These are phyloP conservation scores for Drosophila suzukii DNA, from an alignment of 1,140 invertebrate species.

Conservation along the genomic window DNA sequence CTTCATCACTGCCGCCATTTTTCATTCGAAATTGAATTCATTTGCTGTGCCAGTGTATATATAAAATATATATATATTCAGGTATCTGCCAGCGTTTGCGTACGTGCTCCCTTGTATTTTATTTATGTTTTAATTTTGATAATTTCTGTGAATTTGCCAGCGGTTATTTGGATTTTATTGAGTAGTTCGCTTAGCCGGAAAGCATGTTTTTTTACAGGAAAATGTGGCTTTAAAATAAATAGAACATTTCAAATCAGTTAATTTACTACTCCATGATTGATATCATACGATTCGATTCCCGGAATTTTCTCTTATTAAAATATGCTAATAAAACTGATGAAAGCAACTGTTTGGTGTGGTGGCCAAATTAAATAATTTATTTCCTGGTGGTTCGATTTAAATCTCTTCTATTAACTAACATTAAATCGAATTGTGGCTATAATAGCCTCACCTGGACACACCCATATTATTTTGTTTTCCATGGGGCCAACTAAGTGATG, in stretches of 20 bases:
- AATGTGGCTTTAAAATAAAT: neutral
- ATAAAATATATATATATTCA: constrained; percentile 7
- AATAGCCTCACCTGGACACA: constrained; percentile 2
- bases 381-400: neutral
- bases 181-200: neutral
- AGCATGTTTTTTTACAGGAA: neutral
- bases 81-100: constrained; percentile 17
- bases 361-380: too few relatives aligned
- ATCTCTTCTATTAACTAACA: neutral
- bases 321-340: neutral
- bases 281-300: too few relatives aligned
- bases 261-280: neutral
- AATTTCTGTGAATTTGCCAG: constrained; percentile 32
- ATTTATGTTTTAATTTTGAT: constrained; percentile 70
- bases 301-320: neutral
- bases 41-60: constrained; percentile 40
- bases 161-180: constrained; percentile 22
- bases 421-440: neutral
- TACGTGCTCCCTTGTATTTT: constrained; percentile 65
- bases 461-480: constrained; percentile 10
- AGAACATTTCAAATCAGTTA: neutral
- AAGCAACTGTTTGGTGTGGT: neutral
- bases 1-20: constrained; percentile 80
- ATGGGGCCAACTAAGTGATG: constrained; percentile 46
- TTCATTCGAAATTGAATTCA: constrained; percentile 80